A percentile compares a stretch with the other conserved stretches of the same genome.
These are phyloP conservation scores for Scolopax bukidnonensis DNA, from an alignment of 2,797 vertebrate species.

Conservation along the genomic window DNA sequence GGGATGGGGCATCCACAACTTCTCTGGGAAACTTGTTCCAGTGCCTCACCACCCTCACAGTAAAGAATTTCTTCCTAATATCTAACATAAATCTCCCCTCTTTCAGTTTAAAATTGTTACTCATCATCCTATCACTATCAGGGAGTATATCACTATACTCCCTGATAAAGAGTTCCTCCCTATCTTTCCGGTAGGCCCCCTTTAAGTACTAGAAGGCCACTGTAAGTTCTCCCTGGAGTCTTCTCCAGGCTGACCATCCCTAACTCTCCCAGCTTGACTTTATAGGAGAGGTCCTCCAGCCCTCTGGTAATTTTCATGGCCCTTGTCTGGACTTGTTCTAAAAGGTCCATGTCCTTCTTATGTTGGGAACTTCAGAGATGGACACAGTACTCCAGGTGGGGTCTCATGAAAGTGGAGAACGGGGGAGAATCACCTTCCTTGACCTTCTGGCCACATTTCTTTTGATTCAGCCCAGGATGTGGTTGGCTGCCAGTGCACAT, in stretches of 20 bases:
- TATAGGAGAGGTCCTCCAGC: background rate
- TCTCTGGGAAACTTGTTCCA: background rate
- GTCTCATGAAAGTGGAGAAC: background rate
- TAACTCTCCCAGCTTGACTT: background rate
- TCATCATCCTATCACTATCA: background rate
- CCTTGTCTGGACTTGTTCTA: background rate
- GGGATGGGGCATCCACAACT: background rate
- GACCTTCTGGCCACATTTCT: background rate
- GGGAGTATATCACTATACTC: background rate
- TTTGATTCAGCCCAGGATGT: background rate
- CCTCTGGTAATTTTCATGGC: background rate
- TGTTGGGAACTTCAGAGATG: background rate
- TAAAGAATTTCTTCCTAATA: background rate
- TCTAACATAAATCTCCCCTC: background rate
- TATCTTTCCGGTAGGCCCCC: background rate
- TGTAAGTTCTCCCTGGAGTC: background rate
- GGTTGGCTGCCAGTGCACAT: background rate
- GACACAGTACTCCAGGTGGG: background rate
- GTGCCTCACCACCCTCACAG: background rate
- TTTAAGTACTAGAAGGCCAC: background rate
- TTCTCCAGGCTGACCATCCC: background rate
- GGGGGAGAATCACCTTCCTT: background rate
- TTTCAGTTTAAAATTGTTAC: background rate
- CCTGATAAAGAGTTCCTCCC: background rate
- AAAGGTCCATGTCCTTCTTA: background rate